Conservation (phyloP, 2,888 invertebrate species). For the Amphipyra berbera region DNA sequence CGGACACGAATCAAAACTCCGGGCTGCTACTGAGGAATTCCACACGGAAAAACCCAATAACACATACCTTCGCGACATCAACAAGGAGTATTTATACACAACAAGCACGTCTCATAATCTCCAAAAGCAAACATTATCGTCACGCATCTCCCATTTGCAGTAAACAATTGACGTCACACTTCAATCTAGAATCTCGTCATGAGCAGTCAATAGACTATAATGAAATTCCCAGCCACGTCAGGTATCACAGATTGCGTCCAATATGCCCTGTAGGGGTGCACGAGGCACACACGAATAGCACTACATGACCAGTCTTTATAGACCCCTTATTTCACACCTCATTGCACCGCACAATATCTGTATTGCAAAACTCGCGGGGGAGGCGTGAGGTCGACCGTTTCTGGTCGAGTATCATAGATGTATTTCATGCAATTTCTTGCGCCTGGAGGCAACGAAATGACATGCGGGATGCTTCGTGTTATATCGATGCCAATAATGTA, state of each 20-base stretch:
- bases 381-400: slow-evolving; percentile 56
- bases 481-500: slow-evolving; percentile 80
- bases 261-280: slow-evolving; percentile 82
- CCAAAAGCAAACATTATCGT: slow-evolving; percentile 10
- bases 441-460: slow-evolving; percentile 83
- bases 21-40: too few species aligned
- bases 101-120: slow-evolving; percentile 20
- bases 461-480: slow-evolving; percentile 79
- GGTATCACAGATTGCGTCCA: slow-evolving; percentile 86
- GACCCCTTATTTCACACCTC: slow-evolving; percentile 58
- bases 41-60: too few species aligned
- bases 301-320: slow-evolving; percentile 64
- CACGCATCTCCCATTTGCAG: slow-evolving; percentile 46
- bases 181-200: slow-evolving; percentile 74
- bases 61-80: too few species aligned
- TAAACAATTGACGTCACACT: slow-evolving; percentile 63
- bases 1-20: too few species aligned
- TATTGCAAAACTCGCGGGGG: slow-evolving; percentile 32
- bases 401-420: slow-evolving; percentile 73
- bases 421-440: slow-evolving; percentile 87
- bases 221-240: slow-evolving; percentile 84
- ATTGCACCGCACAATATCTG: slow-evolving; percentile 29
- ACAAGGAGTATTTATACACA: slow-evolving; percentile 16
- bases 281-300: slow-evolving; percentile 69
- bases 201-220: slow-evolving; percentile 82